Base-by-base conservation (phyloP, 2,888 invertebrate genomes). In the Tachina grossa region DNA sequence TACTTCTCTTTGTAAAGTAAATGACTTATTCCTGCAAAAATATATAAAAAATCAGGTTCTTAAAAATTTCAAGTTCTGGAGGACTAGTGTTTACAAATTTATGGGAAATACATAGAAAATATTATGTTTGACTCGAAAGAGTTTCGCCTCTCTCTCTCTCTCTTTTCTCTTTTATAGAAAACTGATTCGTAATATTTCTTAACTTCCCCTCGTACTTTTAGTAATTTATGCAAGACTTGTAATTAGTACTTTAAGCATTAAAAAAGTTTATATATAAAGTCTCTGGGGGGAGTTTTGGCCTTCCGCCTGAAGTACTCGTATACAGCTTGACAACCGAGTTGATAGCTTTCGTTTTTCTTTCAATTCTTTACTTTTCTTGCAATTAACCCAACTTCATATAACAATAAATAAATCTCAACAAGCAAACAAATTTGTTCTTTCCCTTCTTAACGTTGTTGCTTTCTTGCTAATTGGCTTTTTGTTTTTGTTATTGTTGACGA, bases 401-500 rank as follows among this genome's bases (percentile, higher is more conserved):
- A 47, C 39, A 14, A 71, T 47, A 71, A 71, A 65, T 45, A 71
- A 79, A 55, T 63, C 61, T 63, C 19, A 10, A 59, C 16, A 45
- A 22, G 43, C 59, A 68, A 71, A 53, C 2, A 11, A 59, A 81
- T 43, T 66, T 66, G 6, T 66, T 68, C n/a, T 39, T 68, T 45
- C 53, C 71, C 47, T 78, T 59, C n/a, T 45, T 22, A n/a, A 9
- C 51, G 31, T 43, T 51, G 55, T 3, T 69, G 57, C n/a, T 39
- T 55, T 71, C 47, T 59, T 77, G 51, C 65, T 72, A 77, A 77
- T 77, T 83, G 59, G 45, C 16, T 59, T 49, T 77, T 71, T 71
- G 14, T 22, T 9, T 51, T 49, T n/a, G 11, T 14, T 75, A 41
- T 22, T 68, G 49, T 14, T 19, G 45, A 39, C 47, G 66, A 72